Evolutionary conservation across 1,140 invertebrate genomes (phyloP).

Genomic region (Drosophila kanapiae): DNA sequence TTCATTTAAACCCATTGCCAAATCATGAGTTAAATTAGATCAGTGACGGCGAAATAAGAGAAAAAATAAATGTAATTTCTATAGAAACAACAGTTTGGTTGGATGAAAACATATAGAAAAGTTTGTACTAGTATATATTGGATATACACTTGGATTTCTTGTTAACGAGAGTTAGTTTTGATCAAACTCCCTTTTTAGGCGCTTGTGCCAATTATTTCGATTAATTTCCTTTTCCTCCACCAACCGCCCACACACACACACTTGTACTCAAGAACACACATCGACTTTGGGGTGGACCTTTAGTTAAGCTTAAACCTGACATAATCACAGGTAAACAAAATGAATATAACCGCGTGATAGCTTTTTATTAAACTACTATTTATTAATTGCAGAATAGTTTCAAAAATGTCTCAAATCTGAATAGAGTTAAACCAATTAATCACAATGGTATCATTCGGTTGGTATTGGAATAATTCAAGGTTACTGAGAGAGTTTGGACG

Average conservation of each 20-base stretch:
- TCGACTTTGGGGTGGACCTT: conserved; percentile 7
- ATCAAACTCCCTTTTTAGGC: background rate
- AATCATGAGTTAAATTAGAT: background rate
- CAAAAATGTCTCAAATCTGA: background rate
- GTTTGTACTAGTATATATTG: background rate
- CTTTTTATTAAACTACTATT: too few species aligned
- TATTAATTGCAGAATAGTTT: too few species aligned
- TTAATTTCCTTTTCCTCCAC: conserved; percentile 34
- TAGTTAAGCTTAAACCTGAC: background rate
- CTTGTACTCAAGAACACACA: conserved; percentile 5
- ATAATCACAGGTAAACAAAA: too few species aligned
- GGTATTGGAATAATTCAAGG: background rate
- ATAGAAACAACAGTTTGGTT: too few species aligned
- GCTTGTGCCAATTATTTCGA: conserved; percentile 4
- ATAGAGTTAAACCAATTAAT: background rate
- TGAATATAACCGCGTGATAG: too few species aligned
- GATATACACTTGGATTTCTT: background rate
- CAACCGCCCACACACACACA: conserved; percentile 48
- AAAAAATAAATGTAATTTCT: too few species aligned
- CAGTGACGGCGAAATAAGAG: background rate
- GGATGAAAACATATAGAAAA: too few species aligned
- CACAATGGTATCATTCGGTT: background rate
- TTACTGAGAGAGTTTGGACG: too few species aligned
- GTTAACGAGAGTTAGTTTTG: background rate
- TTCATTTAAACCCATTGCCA: background rate